Evolutionary conservation across 2,888 invertebrate genomes (phyloP), one percentile per base, ranked within the genome.

Genomic region (Phortica magna): DNA sequence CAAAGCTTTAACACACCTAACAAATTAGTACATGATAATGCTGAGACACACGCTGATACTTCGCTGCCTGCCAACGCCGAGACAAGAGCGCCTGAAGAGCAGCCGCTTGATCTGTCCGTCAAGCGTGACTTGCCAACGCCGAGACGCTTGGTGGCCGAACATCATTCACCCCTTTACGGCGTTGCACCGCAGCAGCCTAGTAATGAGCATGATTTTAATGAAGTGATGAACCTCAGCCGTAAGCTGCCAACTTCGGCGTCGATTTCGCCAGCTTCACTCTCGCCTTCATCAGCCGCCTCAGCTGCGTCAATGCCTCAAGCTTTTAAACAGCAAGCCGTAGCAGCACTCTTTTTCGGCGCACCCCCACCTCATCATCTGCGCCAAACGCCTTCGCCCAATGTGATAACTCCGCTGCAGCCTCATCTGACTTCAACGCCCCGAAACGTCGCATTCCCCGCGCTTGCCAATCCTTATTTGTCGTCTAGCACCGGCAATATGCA

Each of bases 101-200:
- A 98, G 90, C 98, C 99, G 0, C 92, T 99, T 76, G 98, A 99
- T 92, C 93, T 99, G 83, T 98, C 98, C 2, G 95, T 97, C 6
- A 98, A 97, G 89, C 96, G 95, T 84, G 94, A 94, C 6, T 91
- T 77, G 93, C 43, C 75, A 12, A 70, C 95, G 94, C 68, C 80
- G 1, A 80, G 78, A 17, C 81, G 82, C 5, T 78, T 80, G 31
- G 76, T 72, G n/a, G 65, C 74, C 17, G 81, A 81, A 22, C 73
- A 68, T 43, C 83, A 84, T 68, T 95, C 95, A 17, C 95, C 95
- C 0, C 91, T 93, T 14, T 93, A 91, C 75, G 91, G 94, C 85
- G 94, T 94, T 87, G 93, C 94, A 81, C 94, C 95, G 71, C 93
- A 93, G 77, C 94, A 93, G 79, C 94, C 94, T 43, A 67, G 75